Evolutionary conservation across 2,797 vertebrate species (phyloP).

Genomic region (Adelosebastes latens): DNA sequence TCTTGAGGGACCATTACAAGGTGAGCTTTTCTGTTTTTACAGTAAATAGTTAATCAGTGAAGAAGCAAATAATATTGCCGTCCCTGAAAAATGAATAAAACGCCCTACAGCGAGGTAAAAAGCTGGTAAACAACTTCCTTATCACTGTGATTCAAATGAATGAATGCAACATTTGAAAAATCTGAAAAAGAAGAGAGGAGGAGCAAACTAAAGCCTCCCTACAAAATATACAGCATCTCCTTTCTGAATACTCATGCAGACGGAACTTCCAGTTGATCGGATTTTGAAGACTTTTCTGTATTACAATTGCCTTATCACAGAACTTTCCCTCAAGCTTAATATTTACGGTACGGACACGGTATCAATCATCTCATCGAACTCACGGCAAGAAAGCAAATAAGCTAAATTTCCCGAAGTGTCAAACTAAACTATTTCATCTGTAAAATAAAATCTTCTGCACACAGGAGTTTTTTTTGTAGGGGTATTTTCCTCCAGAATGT

Average conservation of each 20-base stretch:
- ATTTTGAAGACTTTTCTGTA: background rate
- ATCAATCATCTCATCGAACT: background rate
- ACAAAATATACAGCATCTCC: background rate
- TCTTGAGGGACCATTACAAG: background rate
- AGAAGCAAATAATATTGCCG: background rate
- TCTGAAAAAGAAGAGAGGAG: background rate
- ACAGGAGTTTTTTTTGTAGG: background rate
- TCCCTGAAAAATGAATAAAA: background rate
- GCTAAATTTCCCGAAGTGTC: background rate
- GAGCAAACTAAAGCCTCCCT: background rate
- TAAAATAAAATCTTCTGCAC: background rate
- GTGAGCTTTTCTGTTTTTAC: background rate
- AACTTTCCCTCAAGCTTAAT: background rate
- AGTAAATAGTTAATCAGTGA: background rate
- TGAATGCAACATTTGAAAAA: background rate
- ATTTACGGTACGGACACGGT: background rate
- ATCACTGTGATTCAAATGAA: background rate
- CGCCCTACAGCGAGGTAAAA: background rate
- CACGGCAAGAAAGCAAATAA: background rate
- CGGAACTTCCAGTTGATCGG: background rate
- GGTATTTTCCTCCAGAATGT: background rate
- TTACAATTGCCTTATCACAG: background rate
- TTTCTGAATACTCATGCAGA: background rate
- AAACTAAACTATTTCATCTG: constrained; percentile 11
- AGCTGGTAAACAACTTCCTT: background rate